Percentiles rank a stretch among this genome's conserved stretches.
phyloP scores from a whole-genome alignment of 2,113 vertebrate species.

The Mastomys natalensis region DNA sequence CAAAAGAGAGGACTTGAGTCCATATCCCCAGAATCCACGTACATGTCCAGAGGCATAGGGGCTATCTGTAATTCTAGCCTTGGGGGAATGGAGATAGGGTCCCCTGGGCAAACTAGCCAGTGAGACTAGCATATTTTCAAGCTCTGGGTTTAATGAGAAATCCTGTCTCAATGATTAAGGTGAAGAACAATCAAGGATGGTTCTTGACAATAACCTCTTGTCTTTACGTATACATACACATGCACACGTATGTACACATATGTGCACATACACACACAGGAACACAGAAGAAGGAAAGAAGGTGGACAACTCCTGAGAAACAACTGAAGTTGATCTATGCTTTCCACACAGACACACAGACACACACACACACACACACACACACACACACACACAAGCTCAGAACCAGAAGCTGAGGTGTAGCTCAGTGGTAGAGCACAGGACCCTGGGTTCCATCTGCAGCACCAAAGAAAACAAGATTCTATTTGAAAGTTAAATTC shows the following conservation, averaged over 20 bases:
- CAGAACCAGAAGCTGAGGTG: background rate
- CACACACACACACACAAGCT: background rate
- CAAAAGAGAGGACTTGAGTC: background rate
- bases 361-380: background rate
- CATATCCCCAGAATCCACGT: too few species aligned
- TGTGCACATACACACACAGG: background rate
- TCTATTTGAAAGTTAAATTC: background rate
- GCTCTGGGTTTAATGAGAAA: background rate
- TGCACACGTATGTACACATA: too few species aligned
- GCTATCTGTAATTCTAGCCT: background rate
- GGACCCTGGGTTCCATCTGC: background rate
- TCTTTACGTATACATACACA: background rate
- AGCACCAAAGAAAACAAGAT: constrained; percentile 2
- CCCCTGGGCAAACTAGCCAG: background rate
- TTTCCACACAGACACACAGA: background rate
- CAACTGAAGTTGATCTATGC: background rate
- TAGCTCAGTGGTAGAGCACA: background rate
- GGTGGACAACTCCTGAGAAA: background rate
- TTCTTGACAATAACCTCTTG: background rate
- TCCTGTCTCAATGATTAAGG: background rate
- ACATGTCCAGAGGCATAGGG: background rate
- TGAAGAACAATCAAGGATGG: background rate
- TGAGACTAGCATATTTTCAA: background rate
- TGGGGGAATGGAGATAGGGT: background rate
- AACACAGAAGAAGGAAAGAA: background rate